Base-by-base conservation (phyloP, 2,888 invertebrate genomes). In the Mycalesis mineus region DNA sequence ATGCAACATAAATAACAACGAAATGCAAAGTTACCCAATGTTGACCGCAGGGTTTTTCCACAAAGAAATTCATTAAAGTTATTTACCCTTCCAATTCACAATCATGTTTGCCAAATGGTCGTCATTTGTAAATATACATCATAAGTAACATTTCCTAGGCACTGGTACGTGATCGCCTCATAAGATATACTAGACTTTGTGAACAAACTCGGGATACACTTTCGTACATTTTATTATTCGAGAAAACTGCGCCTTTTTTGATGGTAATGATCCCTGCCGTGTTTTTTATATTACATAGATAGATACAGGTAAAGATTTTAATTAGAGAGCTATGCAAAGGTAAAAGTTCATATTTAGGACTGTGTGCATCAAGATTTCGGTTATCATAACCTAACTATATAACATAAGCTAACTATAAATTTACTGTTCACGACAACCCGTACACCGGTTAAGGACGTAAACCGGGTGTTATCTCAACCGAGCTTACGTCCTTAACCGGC, bases 111-210 rank as follows among this genome's bases (percentile, higher is more conserved):
- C 68, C 79, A 47, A 22, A 77, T 88, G 85, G 86, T 88, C 86
- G 78, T 22, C 75, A 78, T 77, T 80, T 72, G 77, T 86, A 74
- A 83, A 75, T 75, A 80, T 86, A 87, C 78, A 83, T 88, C 88
- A 88, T 88, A 88, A 88, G 86, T 88, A 83, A 82, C 78, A 73
- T 69, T 84, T 81, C 74, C 84, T 88, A 89, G 88, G 88, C 88
- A 88, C 88, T 88, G 81, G 71, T 81, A 84, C 69, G 81, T 73
- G 73, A 75, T 82, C 86, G 87, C 87, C 84, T 84, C 81, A 68
- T 78, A 70, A 62, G 63, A 60, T 71, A 63, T 63, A 64, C 64
- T 67, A 67, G 65, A 70, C 63, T 61, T 66, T 66, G 61, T 48
- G 66, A 77, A 74, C 68, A 70, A 70, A 70, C 71, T 65, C 7